Evolutionary conservation across 2,888 invertebrate genomes (phyloP).

Genomic region (Ornithoptera priamus): DNA sequence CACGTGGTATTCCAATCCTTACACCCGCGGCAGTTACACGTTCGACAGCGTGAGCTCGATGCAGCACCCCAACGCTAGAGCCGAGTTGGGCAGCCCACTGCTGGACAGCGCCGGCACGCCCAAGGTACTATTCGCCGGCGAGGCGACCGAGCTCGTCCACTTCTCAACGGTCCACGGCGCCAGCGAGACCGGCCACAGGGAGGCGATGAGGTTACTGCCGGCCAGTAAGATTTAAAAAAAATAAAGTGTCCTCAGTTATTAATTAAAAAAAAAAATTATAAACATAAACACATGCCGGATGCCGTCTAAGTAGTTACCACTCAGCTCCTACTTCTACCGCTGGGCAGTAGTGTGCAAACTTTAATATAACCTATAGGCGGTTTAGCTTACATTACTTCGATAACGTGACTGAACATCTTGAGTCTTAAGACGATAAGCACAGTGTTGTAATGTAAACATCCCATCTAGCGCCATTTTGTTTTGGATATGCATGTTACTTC

Average conservation of each 20-base stretch:
- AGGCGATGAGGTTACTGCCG: conserved; percentile 68
- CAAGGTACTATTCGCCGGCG: conserved; percentile 81
- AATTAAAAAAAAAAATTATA: too few species aligned
- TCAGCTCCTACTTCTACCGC: too few species aligned
- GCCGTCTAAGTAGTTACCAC: too few species aligned
- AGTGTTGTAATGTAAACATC: too few species aligned
- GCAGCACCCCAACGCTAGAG: conserved; percentile 66
- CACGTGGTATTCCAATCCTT: conserved; percentile 84
- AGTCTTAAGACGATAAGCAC: too few species aligned
- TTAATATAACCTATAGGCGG: too few species aligned
- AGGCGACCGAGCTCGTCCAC: conserved; percentile 76
- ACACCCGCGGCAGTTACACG: conserved; percentile 86
- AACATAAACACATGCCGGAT: too few species aligned
- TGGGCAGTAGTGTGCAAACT: too few species aligned
- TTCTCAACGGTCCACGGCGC: conserved; percentile 89
- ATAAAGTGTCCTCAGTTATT: not conserved
- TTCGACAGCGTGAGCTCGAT: conserved; percentile 79
- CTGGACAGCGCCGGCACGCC: conserved; percentile 61
- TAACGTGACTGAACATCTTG: too few species aligned
- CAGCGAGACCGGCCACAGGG: conserved; percentile 83
- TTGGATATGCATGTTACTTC: too few species aligned
- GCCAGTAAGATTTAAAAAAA: conserved; percentile 34
- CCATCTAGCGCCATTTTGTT: too few species aligned
- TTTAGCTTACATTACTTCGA: too few species aligned
- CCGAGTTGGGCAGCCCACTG: conserved; percentile 81